Evolutionary conservation across 1,140 invertebrate genomes (phyloP).

Genomic region (Venustaconcha ellipsiformis): DNA sequence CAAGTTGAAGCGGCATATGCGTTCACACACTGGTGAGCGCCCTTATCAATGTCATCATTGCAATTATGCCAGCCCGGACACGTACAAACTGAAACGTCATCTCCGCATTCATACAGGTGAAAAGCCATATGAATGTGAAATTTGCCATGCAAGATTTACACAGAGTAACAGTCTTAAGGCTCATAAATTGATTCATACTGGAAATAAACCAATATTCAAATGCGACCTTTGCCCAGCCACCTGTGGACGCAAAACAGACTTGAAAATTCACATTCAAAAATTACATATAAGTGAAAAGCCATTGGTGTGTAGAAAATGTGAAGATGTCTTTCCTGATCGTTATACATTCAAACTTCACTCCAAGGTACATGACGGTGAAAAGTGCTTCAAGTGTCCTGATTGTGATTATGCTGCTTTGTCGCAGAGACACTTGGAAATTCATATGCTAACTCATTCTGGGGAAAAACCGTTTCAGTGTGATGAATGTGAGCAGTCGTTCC

Average conservation of each 20-base stretch:
- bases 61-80: conserved; percentile 97
- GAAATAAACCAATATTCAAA: conserved; percentile 94
- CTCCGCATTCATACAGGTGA: conserved; percentile 94
- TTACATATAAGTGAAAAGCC: conserved; percentile 94
- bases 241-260: conserved; percentile 95
- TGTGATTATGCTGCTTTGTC: conserved; percentile 96
- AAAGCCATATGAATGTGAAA: conserved; percentile 90
- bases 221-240: conserved; percentile 96
- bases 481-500: conserved; percentile 74
- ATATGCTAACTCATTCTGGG: conserved; percentile 88
- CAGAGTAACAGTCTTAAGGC: conserved; percentile 89
- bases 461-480: conserved; percentile 68
- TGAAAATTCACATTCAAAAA: conserved; percentile 96
- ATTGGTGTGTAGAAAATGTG: conserved; percentile 91
- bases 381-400: conserved; percentile 94
- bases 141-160: conserved; percentile 86
- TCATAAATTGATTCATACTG: conserved; percentile 94
- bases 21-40: conserved; percentile 81
- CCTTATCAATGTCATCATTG: conserved; percentile 87
- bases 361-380: conserved; percentile 96
- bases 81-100: conserved; percentile 94
- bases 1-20: conserved; percentile 92
- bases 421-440: conserved; percentile 92
- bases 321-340: conserved; percentile 90
- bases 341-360: conserved; percentile 76